Evolutionary conservation across 2,888 invertebrate genomes (phyloP), one percentile per base, ranked within the genome.

Genomic region (Amphipoea lucens): DNA sequence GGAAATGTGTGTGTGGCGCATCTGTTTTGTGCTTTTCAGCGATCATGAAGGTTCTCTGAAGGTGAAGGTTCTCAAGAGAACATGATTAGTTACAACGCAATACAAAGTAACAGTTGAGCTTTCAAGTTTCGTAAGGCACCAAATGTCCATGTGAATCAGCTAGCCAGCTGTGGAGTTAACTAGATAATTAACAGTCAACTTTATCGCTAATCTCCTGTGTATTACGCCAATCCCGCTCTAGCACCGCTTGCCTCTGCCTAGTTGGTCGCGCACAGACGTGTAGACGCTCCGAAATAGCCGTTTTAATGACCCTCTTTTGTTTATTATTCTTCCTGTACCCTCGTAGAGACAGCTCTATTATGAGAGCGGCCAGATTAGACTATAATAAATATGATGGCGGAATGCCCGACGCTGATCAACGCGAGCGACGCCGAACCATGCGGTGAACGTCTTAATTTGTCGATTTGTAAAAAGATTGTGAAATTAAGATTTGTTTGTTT

Each of bases 241-340:
- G 68, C 78, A 74, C 65, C 63, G 74, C 67, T 77, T 86, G 83
- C 84, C 85, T 71, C 54, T 90, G 88, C 90, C 90, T 91, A 91
- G 93, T 91, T 91, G 90, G 90, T 91, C 74, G 91, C 91, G 91
- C 90, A 91, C 92, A 94, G 94, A 93, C 83, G 79, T 70, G 84
- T 84, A 78, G 83, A 84, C 94, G 94, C 79, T 92, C 94, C 90
- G 88, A 96, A 96, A 96, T 96, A 96, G 94, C 94, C 92, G 90
- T 95, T 96, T 96, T 96, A 96, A 96, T 95, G 95, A 94, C 91
- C 94, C 93, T 93, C 93, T 93, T 93, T 96, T 96, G 96, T 96
- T 96, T 96, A 95, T 95, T 93, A 94, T 93, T 93, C 91, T 84
- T 89, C 91, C 90, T 92, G 92, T 89, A 89, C 87, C 89, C 89